phyloP scores from a whole-genome alignment of 2,888 invertebrate genomes.

The Andrena bucephala region DNA sequence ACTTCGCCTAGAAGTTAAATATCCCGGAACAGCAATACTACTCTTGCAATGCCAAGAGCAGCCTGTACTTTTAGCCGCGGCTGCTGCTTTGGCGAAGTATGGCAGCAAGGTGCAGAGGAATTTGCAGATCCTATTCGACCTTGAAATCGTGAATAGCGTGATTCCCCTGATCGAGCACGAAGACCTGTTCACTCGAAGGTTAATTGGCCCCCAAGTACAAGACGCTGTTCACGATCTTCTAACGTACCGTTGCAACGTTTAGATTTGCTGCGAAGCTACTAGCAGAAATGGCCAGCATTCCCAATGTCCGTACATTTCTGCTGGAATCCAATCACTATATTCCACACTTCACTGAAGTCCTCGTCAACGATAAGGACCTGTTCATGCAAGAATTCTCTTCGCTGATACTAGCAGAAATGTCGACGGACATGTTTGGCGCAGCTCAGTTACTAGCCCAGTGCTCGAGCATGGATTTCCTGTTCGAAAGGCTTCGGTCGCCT shows the following conservation, averaged over 20 bases:
- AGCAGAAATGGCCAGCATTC: slow-evolving; percentile 86
- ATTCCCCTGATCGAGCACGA: slow-evolving; percentile 76
- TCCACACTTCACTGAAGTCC: slow-evolving; percentile 84
- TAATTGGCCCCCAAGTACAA: background rate
- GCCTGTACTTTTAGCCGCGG: slow-evolving; percentile 84
- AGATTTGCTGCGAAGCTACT: slow-evolving; percentile 86
- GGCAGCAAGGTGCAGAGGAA: slow-evolving; percentile 84
- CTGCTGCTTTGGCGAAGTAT: slow-evolving; percentile 85
- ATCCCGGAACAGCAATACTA: slow-evolving; percentile 77
- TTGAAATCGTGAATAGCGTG: slow-evolving; percentile 73
- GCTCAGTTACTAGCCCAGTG: slow-evolving; percentile 84
- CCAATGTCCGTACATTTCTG: slow-evolving; percentile 85
- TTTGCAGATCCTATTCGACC: slow-evolving; percentile 75
- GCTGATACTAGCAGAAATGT: slow-evolving; percentile 86
- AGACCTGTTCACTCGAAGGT: slow-evolving; percentile 79
- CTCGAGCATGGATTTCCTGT: slow-evolving; percentile 85
- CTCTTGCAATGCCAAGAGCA: slow-evolving; percentile 77
- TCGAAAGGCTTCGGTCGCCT: slow-evolving; percentile 85
- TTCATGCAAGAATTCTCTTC: slow-evolving; percentile 87
- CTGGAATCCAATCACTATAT: slow-evolving; percentile 84
- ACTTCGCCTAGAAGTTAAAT: slow-evolving; percentile 73
- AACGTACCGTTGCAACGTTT: background rate
- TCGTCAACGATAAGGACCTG: slow-evolving; percentile 85
- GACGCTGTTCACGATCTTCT: too few relatives aligned
- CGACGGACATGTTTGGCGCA: slow-evolving; percentile 86